Conservation (phyloP, 1,140 invertebrate species). For the Zaprionus lachaisei region DNA sequence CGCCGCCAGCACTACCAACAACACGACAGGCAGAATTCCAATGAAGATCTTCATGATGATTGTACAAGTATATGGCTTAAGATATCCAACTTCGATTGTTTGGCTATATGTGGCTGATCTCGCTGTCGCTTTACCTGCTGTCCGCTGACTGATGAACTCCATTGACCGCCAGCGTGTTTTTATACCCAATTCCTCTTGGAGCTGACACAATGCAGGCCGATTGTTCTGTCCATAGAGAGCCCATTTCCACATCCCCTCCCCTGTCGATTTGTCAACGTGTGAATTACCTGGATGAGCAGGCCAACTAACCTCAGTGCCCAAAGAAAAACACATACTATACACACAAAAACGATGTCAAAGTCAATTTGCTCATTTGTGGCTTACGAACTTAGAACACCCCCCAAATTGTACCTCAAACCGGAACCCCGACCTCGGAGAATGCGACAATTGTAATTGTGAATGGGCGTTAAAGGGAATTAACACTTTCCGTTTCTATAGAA, state of each 20-base stretch:
- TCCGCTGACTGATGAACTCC: slow-evolving; percentile 65
- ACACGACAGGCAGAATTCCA: slow-evolving; percentile 19
- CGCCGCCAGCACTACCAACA: slow-evolving; percentile 18
- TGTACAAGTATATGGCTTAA: background rate
- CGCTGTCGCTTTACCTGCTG: slow-evolving; percentile 22
- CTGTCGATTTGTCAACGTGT: slow-evolving; percentile 44
- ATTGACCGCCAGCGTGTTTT: slow-evolving; percentile 51
- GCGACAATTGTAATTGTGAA: slow-evolving; percentile 33
- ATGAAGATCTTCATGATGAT: slow-evolving; percentile 55
- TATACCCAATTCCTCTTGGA: slow-evolving; percentile 36
- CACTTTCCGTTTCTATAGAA: slow-evolving; percentile 63
- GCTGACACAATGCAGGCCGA: slow-evolving; percentile 50
- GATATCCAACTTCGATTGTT: slow-evolving; percentile 20
- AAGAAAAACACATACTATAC: background rate
- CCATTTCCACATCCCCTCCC: slow-evolving; percentile 4
- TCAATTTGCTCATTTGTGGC: slow-evolving; percentile 48
- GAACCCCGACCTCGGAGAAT: slow-evolving; percentile 4
- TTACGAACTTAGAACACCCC: slow-evolving; percentile 49
- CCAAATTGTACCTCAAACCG: background rate
- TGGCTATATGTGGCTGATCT: slow-evolving; percentile 1
- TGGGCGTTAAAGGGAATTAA: slow-evolving; percentile 60
- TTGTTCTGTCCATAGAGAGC: slow-evolving; percentile 47
- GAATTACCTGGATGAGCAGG: slow-evolving; percentile 64
- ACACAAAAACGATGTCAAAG: slow-evolving; percentile 66
- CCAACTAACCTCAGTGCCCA: slow-evolving; percentile 29